Percentiles rank a stretch among this genome's conserved stretches.
phyloP scores from a whole-genome alignment of 2,888 invertebrate species.

The Actias luna region DNA sequence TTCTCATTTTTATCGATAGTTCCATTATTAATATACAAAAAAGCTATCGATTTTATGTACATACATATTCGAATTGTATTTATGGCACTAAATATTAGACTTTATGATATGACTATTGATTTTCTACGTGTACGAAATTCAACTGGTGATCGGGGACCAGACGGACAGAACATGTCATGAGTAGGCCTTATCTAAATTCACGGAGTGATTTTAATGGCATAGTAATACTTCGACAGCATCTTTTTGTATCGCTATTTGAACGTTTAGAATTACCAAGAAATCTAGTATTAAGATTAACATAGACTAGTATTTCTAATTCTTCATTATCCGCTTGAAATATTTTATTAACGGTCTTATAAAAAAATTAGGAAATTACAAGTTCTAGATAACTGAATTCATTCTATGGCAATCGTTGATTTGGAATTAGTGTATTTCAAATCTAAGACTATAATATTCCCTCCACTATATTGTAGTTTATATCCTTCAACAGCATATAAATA shows the following conservation, averaged over 20 bases:
- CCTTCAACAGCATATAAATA: constrained; percentile 28
- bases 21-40: neutral
- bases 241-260: constrained; percentile 8
- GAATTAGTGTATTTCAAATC: constrained; percentile 40
- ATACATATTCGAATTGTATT: constrained; percentile 25
- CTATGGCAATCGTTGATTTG: constrained; percentile 7
- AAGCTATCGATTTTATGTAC: neutral
- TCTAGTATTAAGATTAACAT: neutral
- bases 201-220: constrained; percentile 36
- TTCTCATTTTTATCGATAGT: neutral
- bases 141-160: constrained; percentile 72
- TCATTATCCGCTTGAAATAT: neutral
- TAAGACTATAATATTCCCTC: constrained; percentile 74
- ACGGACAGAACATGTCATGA: constrained; percentile 49
- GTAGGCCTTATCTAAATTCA: constrained; percentile 53
- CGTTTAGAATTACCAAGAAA: neutral
- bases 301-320: neutral
- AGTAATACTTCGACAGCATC: constrained; percentile 18
- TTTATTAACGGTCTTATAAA: neutral
- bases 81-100: constrained; percentile 39
- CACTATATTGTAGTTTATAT: constrained; percentile 61
- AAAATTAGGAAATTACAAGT: neutral
- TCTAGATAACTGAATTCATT: neutral
- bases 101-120: constrained; percentile 28
- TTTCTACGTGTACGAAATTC: constrained; percentile 39